phyloP scores from a whole-genome alignment of 2,113 vertebrate genomes.

The Miniopterus natalensis region DNA sequence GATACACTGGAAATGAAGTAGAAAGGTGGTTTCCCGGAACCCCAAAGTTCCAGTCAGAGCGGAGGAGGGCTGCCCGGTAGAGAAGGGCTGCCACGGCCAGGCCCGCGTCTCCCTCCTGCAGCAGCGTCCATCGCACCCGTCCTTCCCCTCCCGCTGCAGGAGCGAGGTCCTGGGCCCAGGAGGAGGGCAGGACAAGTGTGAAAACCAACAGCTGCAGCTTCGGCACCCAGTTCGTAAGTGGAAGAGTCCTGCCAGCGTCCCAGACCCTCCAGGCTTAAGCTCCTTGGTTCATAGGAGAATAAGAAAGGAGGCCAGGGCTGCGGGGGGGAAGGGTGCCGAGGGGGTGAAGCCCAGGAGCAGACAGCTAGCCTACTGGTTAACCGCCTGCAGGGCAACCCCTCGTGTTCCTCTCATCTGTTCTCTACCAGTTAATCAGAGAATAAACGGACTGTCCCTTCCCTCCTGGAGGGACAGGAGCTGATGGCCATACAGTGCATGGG shows the following conservation, averaged over 20 bases:
- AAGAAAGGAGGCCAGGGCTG: not conserved
- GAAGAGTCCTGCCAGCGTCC: not conserved
- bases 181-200: not conserved
- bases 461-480: not conserved
- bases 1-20: fast-evolving
- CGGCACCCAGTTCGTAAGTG: not conserved
- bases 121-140: not conserved
- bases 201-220: not conserved
- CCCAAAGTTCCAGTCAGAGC: not conserved
- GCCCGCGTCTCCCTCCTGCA: not conserved
- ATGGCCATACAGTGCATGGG: not conserved
- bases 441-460: not conserved
- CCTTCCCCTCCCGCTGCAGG: not conserved
- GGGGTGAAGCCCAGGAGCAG: not conserved
- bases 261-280: not conserved
- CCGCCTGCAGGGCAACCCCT: not conserved
- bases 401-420: fast-evolving
- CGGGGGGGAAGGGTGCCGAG: not conserved
- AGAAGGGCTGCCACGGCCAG: not conserved
- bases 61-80: not conserved
- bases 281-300: not conserved
- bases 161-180: not conserved
- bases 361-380: not conserved
- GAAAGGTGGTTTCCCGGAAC: not conserved
- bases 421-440: not conserved